A percentile compares a stretch with the other conserved stretches of the same genome.
Conservation (phyloP, 2,797 vertebrate genomes). For the Periophthalmus magnuspinnatus region DNA sequence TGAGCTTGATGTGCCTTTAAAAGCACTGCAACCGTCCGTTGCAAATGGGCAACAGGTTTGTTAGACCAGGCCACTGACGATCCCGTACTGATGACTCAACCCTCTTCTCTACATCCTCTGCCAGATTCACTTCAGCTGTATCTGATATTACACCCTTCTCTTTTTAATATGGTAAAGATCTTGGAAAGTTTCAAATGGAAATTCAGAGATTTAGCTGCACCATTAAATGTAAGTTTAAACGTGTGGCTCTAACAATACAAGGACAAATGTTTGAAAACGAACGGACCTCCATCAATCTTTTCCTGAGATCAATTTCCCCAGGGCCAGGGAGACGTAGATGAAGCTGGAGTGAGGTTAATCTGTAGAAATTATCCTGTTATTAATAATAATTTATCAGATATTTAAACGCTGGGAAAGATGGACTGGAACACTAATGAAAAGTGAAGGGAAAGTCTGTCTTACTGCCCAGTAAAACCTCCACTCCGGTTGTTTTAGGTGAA, state of each 20-base stretch:
- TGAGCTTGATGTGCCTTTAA: no score
- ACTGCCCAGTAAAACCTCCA: conserved; percentile 55
- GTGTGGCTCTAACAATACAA: conserved; percentile 43
- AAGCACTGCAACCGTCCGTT: background rate
- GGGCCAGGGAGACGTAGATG: conserved; percentile 75
- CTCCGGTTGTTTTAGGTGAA: conserved; percentile 56
- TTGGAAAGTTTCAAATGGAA: conserved; percentile 72
- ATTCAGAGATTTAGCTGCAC: conserved; percentile 61
- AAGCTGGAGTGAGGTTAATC: conserved; percentile 82
- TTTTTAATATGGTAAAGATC: conserved; percentile 13
- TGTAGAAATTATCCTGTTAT: conserved; percentile 84
- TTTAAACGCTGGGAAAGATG: conserved; percentile 76
- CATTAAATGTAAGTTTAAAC: conserved; percentile 70
- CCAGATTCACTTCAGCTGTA: background rate
- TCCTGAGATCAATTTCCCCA: conserved; percentile 79
- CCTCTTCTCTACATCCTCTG: background rate
- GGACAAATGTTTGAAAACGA: conserved; percentile 78
- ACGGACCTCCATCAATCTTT: conserved; percentile 80
- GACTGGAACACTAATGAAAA: conserved; percentile 81
- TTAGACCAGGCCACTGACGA: no score
- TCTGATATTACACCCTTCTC: background rate
- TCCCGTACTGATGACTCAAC: background rate
- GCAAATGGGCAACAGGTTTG: background rate
- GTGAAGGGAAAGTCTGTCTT: conserved; percentile 78
- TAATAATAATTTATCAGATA: conserved; percentile 86